phyloP scores from a whole-genome alignment of 2,113 vertebrate species.

The Setophaga coronata region DNA sequence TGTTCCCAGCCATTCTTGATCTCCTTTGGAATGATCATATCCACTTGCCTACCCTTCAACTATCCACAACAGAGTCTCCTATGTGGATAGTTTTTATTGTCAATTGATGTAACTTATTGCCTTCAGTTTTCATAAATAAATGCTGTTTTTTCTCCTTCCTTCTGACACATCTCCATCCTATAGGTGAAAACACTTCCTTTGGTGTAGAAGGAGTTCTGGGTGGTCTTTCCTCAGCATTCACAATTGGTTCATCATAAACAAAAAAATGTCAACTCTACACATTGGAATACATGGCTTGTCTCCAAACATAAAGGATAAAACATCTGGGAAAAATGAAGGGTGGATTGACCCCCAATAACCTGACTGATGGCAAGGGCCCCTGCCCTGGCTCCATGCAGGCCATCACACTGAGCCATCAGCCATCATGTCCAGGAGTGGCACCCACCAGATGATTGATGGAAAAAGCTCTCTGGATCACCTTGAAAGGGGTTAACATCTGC shows the following conservation, averaged over 20 bases:
- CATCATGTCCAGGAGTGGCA: background rate
- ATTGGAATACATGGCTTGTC: fast-evolving
- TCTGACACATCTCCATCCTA: background rate
- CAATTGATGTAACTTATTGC: background rate
- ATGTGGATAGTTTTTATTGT: background rate
- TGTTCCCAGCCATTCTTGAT: background rate
- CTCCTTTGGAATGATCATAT: background rate
- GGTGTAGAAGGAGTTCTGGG: background rate
- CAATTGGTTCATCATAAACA: background rate
- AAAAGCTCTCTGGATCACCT: background rate
- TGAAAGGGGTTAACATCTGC: background rate
- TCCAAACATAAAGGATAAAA: background rate
- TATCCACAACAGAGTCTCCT: background rate
- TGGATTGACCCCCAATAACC: background rate
- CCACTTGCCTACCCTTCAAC: background rate
- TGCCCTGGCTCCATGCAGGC: background rate
- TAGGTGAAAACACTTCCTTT: background rate
- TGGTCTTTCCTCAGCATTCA: background rate
- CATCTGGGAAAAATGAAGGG: background rate
- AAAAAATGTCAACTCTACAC: background rate
- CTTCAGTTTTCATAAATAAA: background rate
- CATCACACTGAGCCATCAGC: background rate
- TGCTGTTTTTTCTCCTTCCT: background rate
- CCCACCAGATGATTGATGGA: fast-evolving
- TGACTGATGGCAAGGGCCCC: background rate